Percentiles rank a stretch among this genome's conserved stretches.
Evolutionary conservation across 2,797 vertebrate species (phyloP).

Genomic region (Ambastaia sidthimunki): DNA sequence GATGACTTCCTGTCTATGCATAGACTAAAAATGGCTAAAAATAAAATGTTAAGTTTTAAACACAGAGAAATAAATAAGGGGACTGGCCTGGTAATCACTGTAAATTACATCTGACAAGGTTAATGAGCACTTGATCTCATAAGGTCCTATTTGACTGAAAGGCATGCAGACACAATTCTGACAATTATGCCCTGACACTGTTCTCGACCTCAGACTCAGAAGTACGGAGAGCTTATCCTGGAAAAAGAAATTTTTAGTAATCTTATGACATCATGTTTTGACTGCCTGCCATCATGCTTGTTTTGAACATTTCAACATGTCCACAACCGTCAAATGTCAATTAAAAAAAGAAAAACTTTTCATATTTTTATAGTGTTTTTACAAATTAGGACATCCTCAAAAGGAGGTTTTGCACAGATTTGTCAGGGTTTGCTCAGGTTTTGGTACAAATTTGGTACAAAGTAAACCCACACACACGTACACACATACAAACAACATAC

Average conservation of each 20-base stretch:
- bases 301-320: background rate
- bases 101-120: background rate
- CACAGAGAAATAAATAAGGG: background rate
- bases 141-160: background rate
- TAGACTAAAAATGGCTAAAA: background rate
- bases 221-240: background rate
- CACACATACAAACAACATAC: too few species aligned
- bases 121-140: background rate
- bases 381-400: too few species aligned
- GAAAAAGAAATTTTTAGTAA: background rate
- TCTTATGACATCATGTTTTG: background rate
- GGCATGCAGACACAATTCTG: background rate
- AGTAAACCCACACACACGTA: too few species aligned
- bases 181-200: background rate
- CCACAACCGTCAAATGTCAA: too few species aligned
- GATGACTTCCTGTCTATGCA: background rate
- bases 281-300: background rate
- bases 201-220: background rate
- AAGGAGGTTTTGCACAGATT: too few species aligned
- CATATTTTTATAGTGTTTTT: too few species aligned
- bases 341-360: too few species aligned
- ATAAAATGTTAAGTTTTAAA: slow-evolving; percentile 10
- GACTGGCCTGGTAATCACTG: too few species aligned
- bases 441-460: too few species aligned
- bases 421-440: too few species aligned